These are phyloP conservation scores for Orchestes rusci DNA, from an alignment of 2,888 invertebrate species.

Conservation along the genomic window DNA sequence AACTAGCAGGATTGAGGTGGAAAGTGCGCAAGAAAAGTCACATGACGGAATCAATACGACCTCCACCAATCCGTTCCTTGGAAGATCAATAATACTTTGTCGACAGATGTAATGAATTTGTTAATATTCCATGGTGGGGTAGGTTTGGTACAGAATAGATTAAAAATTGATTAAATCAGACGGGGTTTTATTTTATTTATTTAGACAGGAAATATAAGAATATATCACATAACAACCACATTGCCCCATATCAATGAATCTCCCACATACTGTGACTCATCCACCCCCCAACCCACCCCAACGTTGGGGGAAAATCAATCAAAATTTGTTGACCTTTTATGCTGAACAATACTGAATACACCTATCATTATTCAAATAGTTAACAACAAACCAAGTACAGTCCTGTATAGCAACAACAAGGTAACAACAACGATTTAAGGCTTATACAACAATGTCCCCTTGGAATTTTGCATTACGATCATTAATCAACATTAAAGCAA, in stretches of 20 bases:
- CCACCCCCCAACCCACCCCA: conserved; percentile 1
- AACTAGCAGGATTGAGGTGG: conserved; percentile 9
- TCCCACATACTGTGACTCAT: conserved; percentile 16
- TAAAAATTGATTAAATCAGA: no score
- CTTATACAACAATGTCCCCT: conserved; percentile 3
- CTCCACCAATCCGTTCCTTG: conserved; percentile 12
- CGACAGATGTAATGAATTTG: no score
- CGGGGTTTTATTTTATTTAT: no score
- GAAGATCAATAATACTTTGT: conserved; percentile 21
- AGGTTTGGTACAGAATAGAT: no score
- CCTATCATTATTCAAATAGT: not conserved
- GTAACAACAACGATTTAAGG: not conserved
- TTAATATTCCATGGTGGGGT: no score
- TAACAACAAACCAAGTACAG: conserved; percentile 10
- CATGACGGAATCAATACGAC: conserved; percentile 19
- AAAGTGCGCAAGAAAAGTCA: conserved; percentile 16
- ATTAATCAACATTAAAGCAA: conserved; percentile 4
- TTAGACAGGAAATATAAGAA: no score
- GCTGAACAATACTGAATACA: not conserved
- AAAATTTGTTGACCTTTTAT: conserved; percentile 15
- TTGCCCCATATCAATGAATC: conserved; percentile 4
- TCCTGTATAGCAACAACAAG: conserved; percentile 6
- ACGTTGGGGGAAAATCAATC: conserved; percentile 13
- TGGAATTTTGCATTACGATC: no score
- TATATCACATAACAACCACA: no score